Base-by-base conservation (phyloP, 2,888 invertebrate genomes). In the Archaeoteleia sp. region DNA sequence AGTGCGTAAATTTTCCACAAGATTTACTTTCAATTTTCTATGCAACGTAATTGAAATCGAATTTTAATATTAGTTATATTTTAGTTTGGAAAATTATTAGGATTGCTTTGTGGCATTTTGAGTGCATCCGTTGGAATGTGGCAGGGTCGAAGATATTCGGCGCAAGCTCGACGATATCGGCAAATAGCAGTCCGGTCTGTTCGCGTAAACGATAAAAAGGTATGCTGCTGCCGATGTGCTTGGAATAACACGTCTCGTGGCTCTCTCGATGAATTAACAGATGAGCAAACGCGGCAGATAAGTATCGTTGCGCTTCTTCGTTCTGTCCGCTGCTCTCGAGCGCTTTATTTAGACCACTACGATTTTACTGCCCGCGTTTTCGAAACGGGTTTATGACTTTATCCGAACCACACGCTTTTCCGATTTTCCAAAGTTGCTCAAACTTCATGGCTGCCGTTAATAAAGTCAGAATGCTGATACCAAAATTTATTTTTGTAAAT, bases 261-360 rank as follows among this genome's bases (percentile, higher is more conserved):
- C n/a, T n/a, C n/a, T n/a, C n/a, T 15, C 42, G 49, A 42, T 15
- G 58, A 48, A 66, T 53, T 37, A 66, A 58, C 58, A 27, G 53
- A 53, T 37, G 58, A 58, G 43, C 37, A 15, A 29, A 20, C 15
- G 42, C 42, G 15, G 43, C 49, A 57, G 48, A 62, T 62, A 49
- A 45, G 45, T 51, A 57, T 63, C 53, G 48, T 51, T 62, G 42
- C 58, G 53, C 45, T 43, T n/a, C n/a, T n/a, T 45, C 49, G 29
- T 57, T 49, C 48, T 54, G 58, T 49, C 46, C 53, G 43, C 42
- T 48, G 57, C 57, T 49, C 37, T 65, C 49, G 42, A 58, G 58
- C 23, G 58, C 58, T 66, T 58, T 66, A 66, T 66, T 66, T 66
- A 66, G 65, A 66, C 29, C 65, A 35, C 40, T 29, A 40, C 53